These are phyloP conservation scores for Pagetopsis macropterus DNA, from an alignment of 2,797 vertebrate species.

Conservation along the genomic window DNA sequence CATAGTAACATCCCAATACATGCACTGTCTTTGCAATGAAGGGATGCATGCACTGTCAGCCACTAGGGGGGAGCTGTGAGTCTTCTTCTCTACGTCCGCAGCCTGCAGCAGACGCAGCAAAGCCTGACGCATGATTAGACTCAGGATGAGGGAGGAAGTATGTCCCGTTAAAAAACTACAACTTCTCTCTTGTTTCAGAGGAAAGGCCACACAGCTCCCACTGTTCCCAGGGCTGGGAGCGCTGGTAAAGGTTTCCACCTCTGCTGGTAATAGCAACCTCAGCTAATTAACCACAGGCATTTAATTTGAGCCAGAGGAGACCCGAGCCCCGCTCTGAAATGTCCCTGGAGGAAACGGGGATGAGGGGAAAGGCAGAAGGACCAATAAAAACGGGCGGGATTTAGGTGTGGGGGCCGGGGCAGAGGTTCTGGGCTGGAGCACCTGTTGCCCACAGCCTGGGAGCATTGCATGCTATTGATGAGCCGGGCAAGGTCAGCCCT, in stretches of 20 bases:
- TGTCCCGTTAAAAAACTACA: conserved; percentile 41
- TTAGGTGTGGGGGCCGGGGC: conserved; percentile 53
- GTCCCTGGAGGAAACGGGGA: conserved; percentile 61
- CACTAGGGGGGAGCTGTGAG: conserved; percentile 80
- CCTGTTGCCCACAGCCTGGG: conserved; percentile 77
- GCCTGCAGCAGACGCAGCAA: conserved; percentile 7
- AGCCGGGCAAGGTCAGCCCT: conserved; percentile 69
- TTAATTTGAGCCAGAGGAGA: conserved; percentile 69
- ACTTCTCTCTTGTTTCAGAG: conserved; percentile 46
- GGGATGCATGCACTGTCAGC: conserved; percentile 41
- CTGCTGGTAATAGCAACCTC: conserved; percentile 61
- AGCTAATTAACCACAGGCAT: conserved; percentile 74
- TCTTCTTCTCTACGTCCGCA: conserved; percentile 12
- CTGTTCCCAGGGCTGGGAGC: conserved; percentile 47
- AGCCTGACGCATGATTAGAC: conserved; percentile 23
- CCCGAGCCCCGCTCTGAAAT: conserved; percentile 39
- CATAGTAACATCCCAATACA: too few species aligned
- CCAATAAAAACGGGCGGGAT: conserved; percentile 69
- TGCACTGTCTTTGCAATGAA: not conserved
- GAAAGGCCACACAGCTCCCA: conserved; percentile 45
- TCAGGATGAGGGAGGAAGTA: conserved; percentile 21
- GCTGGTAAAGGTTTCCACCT: conserved; percentile 51
- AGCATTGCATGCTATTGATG: conserved; percentile 76
- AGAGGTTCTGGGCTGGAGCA: conserved; percentile 70
- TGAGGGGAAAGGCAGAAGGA: conserved; percentile 47